phyloP scores from a whole-genome alignment of 2,113 vertebrate species.

The Dryoscopus gambensis region DNA sequence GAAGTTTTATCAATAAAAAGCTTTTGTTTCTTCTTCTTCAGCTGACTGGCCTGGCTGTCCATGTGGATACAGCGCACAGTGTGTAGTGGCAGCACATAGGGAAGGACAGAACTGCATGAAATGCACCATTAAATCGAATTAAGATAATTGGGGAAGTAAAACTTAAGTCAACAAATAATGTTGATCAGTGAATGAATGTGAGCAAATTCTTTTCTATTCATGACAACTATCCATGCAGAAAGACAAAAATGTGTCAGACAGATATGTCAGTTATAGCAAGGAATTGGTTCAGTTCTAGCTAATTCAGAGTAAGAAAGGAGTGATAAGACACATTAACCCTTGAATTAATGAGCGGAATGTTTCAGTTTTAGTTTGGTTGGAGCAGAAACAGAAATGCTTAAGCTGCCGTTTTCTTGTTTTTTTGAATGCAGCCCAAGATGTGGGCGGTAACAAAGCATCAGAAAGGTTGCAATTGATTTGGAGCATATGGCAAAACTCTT shows the following conservation, averaged over 20 bases:
- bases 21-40: background rate
- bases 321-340: conserved; percentile 13
- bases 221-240: background rate
- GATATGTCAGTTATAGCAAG: background rate
- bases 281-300: background rate
- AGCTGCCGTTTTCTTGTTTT: background rate
- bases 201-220: background rate
- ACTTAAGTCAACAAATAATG: background rate
- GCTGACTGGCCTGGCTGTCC: background rate
- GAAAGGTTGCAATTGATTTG: conserved; percentile 40
- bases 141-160: background rate
- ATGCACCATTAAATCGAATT: background rate
- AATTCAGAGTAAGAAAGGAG: background rate
- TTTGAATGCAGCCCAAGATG: conserved; percentile 19
- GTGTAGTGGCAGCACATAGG: background rate
- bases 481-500: conserved; percentile 56
- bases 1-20: background rate
- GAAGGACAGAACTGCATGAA: background rate
- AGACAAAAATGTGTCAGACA: background rate
- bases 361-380: conserved; percentile 30
- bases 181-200: background rate
- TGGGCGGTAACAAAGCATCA: conserved; percentile 16
- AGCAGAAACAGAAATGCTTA: background rate
- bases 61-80: background rate
- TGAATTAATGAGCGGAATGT: conserved; percentile 21